These are phyloP conservation scores for Proales similis DNA, from an alignment of 1,140 invertebrate species.

Conservation along the genomic window DNA sequence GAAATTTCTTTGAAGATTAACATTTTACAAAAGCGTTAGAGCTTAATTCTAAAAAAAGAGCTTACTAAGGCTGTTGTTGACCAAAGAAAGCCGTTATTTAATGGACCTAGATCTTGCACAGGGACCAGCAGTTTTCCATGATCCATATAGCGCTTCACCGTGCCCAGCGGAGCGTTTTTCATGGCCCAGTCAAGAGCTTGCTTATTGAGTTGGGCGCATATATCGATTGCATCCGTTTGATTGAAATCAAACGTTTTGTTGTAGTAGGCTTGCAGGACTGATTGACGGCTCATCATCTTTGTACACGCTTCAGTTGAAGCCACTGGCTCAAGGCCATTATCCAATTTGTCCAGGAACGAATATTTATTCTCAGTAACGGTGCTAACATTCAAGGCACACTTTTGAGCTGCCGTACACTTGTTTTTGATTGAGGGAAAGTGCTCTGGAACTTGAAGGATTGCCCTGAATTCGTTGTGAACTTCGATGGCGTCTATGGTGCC, in stretches of 20 bases:
- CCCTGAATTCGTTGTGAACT: neutral
- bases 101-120: slow-evolving; percentile 13
- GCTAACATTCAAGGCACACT: slow-evolving; percentile 13
- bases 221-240: slow-evolving; percentile 10
- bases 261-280: slow-evolving; percentile 12
- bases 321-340: slow-evolving; percentile 6
- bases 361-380: slow-evolving; percentile 32
- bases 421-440: slow-evolving; percentile 18
- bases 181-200: slow-evolving; percentile 23
- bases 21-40: neutral
- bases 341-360: neutral
- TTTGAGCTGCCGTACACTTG: neutral
- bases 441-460: slow-evolving; percentile 13
- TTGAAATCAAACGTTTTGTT: slow-evolving; percentile 28
- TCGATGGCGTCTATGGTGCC: neutral
- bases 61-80: slow-evolving; percentile 16
- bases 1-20: slow-evolving; percentile 19
- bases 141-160: slow-evolving; percentile 1
- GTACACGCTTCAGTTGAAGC: neutral
- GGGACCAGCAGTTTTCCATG: slow-evolving; percentile 4
- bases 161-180: slow-evolving; percentile 3
- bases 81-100: slow-evolving; percentile 14
- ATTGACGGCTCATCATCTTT: slow-evolving; percentile 12
- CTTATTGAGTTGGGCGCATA: slow-evolving; percentile 25
- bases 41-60: neutral